Evolutionary conservation across 53 echinoderm and acorn worm genomes (phyloP).

Genomic region (Glandiceps talaboti): DNA sequence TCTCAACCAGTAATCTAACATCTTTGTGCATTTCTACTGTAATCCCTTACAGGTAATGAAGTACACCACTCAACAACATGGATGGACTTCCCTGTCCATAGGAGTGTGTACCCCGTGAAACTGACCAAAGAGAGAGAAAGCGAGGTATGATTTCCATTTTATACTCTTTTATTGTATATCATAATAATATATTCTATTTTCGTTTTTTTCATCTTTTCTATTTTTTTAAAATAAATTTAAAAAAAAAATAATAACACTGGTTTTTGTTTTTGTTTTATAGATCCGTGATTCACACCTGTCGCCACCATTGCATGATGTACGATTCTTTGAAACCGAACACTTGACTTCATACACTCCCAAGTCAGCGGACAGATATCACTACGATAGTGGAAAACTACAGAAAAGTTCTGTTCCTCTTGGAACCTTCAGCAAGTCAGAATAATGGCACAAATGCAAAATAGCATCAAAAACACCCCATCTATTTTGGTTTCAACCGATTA

Average conservation of each 20-base stretch:
- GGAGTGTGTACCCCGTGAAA: background rate
- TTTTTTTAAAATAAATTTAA: too few species aligned
- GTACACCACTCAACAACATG: background rate
- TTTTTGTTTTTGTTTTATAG: background rate
- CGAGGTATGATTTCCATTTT: too few species aligned
- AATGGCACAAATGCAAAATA: too few species aligned
- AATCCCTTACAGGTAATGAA: background rate
- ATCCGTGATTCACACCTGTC: constrained; percentile 50
- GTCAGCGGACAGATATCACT: constrained; percentile 31
- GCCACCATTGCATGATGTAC: constrained; percentile 52
- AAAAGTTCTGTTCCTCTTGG: constrained; percentile 79
- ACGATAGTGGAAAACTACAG: constrained; percentile 78
- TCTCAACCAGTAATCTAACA: too few species aligned
- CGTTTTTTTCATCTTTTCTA: too few species aligned
- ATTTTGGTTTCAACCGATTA: too few species aligned
- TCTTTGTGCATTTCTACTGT: too few species aligned
- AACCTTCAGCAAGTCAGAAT: constrained; percentile 68
- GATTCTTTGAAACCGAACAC: constrained; percentile 73
- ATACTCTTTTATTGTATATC: too few species aligned
- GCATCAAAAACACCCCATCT: too few species aligned
- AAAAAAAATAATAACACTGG: too few species aligned
- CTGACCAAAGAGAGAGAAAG: background rate
- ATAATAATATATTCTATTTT: too few species aligned
- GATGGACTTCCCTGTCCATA: background rate
- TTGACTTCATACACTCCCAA: constrained; percentile 72